Evolutionary conservation across 2,888 invertebrate species (phyloP), one percentile per base, ranked within the genome.

Genomic region (Pseudococcus jackbeardsleyi): DNA sequence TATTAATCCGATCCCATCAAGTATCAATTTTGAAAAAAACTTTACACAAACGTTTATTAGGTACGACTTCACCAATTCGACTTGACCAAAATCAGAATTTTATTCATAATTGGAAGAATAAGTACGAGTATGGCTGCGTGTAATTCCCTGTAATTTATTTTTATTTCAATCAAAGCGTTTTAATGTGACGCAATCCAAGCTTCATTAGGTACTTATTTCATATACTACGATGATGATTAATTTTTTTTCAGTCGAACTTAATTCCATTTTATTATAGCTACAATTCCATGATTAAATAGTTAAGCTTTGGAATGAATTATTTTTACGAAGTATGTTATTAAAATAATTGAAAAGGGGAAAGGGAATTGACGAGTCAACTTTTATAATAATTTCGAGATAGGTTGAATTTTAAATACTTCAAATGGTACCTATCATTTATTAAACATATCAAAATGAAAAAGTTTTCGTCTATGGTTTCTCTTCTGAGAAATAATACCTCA

Each of bases 271-370:
- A 59, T 59, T 59, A 59, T 17, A 17, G 59, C 6, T 59, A 59
- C 59, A 19, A 59, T 59, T 59, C 19, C 59, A 19, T n/a, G 59
- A 59, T 59, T 59, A 59, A 59, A n/a, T 1, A 59, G 7, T n/a
- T n/a, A n/a, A n/a, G 59, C 59, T n/a, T n/a, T 19, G 6, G 59
- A 17, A n/a, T 59, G n/a, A n/a, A 59, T 59, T 59, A n/a, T 59
- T n/a, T n/a, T 59, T 59, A n/a, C 59, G 17, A 59, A 59, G 59
- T 8, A n/a, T 59, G 59, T 59, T 59, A 59, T 59, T 59, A 59
- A 59, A n/a, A 59, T 0, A n/a, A 15, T 59, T 15, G 3, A 15
- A 3, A 3, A 59, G n/a, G 15, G n/a, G n/a, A n/a, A 1, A 1
- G 7, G 17, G 1, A 59, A 7, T 19, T 19, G 4, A 50, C 11